These are phyloP conservation scores for Pogonognathellus flavescens DNA, from an alignment of 1,140 invertebrate species.

Conservation along the genomic window DNA sequence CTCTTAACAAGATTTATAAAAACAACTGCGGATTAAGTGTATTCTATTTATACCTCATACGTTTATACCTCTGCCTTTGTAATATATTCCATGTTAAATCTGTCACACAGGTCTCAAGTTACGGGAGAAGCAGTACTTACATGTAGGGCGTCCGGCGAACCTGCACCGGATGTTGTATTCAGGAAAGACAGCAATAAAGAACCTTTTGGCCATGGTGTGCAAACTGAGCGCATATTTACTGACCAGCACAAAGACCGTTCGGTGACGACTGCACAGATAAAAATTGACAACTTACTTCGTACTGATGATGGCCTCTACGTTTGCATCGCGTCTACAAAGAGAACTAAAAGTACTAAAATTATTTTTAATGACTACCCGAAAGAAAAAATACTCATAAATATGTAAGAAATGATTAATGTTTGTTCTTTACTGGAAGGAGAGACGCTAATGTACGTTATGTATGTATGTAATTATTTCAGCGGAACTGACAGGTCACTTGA, in stretches of 20 bases:
- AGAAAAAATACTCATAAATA: background rate
- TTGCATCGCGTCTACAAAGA: slow-evolving; percentile 84
- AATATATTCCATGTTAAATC: background rate
- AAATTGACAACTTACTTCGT: slow-evolving; percentile 68
- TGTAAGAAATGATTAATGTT: background rate
- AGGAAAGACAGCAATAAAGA: slow-evolving; percentile 70
- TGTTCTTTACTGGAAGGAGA: background rate
- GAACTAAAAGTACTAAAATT: slow-evolving; percentile 58
- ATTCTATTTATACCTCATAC: too few relatives aligned
- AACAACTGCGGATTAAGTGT: slow-evolving; percentile 2
- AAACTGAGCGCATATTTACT: slow-evolving; percentile 68
- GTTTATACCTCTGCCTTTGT: too few relatives aligned
- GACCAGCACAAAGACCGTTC: slow-evolving; percentile 62
- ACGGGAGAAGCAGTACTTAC: slow-evolving; percentile 67
- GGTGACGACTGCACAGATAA: slow-evolving; percentile 66
- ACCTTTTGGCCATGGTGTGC: slow-evolving; percentile 66
- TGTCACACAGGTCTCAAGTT: slow-evolving; percentile 59
- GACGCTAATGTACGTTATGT: background rate
- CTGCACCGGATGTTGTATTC: slow-evolving; percentile 82
- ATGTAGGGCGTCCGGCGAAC: slow-evolving; percentile 72
- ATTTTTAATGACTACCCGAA: background rate
- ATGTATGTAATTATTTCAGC: slow-evolving; percentile 56
- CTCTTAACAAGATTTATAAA: background rate
- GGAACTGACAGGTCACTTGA: slow-evolving; percentile 78
- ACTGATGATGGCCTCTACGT: slow-evolving; percentile 89